Evolutionary conservation across 1,140 invertebrate genomes (phyloP).

Genomic region (Doryteuthis pealeii): DNA sequence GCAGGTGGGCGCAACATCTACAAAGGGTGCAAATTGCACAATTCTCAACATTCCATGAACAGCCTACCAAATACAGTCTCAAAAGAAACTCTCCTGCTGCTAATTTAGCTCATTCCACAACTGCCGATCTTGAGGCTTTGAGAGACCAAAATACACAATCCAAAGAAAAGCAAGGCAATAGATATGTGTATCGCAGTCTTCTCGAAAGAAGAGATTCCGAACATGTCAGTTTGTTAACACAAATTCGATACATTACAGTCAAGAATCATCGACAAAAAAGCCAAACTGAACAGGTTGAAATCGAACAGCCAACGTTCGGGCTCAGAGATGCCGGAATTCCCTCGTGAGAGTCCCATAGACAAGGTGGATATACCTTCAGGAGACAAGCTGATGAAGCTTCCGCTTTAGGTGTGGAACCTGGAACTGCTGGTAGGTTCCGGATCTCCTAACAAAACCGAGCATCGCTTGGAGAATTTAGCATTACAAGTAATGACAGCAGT

Average conservation of each 20-base stretch:
- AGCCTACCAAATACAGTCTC: neutral
- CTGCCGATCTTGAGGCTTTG: neutral
- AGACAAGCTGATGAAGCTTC: neutral
- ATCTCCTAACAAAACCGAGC: conserved; percentile 37
- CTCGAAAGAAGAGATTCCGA: too few species aligned
- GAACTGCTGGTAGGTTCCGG: conserved; percentile 38
- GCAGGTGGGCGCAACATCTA: conserved; percentile 38
- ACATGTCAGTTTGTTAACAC: too few species aligned
- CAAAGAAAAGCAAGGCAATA: too few species aligned
- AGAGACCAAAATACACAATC: too few species aligned
- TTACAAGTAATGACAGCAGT: conserved; percentile 54
- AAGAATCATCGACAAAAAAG: too few species aligned
- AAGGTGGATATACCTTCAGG: too few species aligned
- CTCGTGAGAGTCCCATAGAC: too few species aligned
- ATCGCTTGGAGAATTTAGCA: conserved; percentile 49
- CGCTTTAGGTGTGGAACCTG: neutral
- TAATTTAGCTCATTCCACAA: neutral
- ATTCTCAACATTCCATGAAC: conserved; percentile 14
- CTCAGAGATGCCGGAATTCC: too few species aligned
- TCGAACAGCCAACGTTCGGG: too few species aligned
- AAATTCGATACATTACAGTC: too few species aligned
- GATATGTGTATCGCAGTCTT: too few species aligned
- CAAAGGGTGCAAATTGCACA: conserved; percentile 40
- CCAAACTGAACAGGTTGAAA: too few species aligned
- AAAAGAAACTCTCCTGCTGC: neutral